phyloP scores from a whole-genome alignment of 2,113 vertebrate species.

The Corydoras maculifer region DNA sequence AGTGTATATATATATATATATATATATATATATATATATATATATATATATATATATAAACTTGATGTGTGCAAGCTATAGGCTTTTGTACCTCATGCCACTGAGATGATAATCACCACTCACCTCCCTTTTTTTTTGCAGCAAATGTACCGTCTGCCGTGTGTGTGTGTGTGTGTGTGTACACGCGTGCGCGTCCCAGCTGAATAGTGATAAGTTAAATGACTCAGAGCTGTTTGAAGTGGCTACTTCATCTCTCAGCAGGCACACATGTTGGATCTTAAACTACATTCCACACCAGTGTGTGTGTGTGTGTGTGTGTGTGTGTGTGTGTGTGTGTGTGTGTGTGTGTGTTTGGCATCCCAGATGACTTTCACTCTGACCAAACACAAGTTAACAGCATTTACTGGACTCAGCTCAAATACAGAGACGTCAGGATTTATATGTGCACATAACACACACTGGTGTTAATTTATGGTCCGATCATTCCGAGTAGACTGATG shows the following conservation, averaged over 20 bases:
- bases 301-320: constrained; percentile 12
- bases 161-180: constrained; percentile 52
- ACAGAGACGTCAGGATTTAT: not conserved
- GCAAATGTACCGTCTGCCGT: not conserved
- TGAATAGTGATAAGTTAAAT: constrained; percentile 82
- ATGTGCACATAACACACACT: constrained; percentile 19
- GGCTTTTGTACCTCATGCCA: no score
- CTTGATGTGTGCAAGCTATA: no score
- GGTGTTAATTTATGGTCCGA: constrained; percentile 26
- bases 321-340: constrained; percentile 28
- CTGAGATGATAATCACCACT: no score
- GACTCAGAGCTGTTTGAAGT: constrained; percentile 80
- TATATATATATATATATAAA: no score
- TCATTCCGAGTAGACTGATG: constrained; percentile 16
- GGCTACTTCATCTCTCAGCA: constrained; percentile 70
- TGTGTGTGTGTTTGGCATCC: constrained; percentile 14
- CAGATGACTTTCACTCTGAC: constrained; percentile 8
- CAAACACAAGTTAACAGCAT: not conserved
- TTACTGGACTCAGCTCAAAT: constrained; percentile 14
- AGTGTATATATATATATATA: no score
- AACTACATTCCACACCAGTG: constrained; percentile 57
- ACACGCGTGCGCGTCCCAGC: constrained; percentile 74
- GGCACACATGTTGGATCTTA: constrained; percentile 62
- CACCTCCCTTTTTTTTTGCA: no score
- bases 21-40: no score